Evolutionary conservation across 1,140 invertebrate species (phyloP).

Genomic region (Paraescarpia echinospica): DNA sequence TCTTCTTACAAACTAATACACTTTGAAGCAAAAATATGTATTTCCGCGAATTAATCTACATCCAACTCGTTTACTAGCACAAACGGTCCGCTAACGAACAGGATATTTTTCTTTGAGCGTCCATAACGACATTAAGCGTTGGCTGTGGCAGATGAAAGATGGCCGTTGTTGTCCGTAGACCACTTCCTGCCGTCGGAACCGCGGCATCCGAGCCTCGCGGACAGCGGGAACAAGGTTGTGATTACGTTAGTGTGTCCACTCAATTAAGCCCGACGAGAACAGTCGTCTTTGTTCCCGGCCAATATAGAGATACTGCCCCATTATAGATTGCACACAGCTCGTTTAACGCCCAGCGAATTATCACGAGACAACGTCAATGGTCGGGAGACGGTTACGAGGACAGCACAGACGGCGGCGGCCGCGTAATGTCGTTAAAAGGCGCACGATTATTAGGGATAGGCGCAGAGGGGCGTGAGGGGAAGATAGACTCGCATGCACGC

Average conservation of each 20-base stretch:
- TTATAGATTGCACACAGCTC: background rate
- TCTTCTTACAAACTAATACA: background rate
- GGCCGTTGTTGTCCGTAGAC: background rate
- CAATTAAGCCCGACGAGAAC: background rate
- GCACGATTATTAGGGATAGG: background rate
- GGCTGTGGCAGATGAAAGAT: background rate
- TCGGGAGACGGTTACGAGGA: background rate
- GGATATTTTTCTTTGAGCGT: background rate
- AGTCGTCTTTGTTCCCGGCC: background rate
- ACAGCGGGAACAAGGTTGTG: background rate
- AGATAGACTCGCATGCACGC: background rate
- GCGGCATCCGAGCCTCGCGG: background rate
- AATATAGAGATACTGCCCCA: background rate
- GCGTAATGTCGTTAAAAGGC: background rate
- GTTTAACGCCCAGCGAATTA: background rate
- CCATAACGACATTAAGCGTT: background rate
- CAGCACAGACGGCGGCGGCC: background rate
- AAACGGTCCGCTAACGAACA: background rate
- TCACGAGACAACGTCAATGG: background rate
- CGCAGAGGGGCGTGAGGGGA: background rate
- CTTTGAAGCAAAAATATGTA: background rate
- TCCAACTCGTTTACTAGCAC: background rate
- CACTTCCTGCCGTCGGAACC: background rate
- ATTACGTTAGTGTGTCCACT: background rate
- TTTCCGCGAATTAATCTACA: background rate